phyloP scores from a whole-genome alignment of 2,113 vertebrate genomes.

The Argyrosomus japonicus region DNA sequence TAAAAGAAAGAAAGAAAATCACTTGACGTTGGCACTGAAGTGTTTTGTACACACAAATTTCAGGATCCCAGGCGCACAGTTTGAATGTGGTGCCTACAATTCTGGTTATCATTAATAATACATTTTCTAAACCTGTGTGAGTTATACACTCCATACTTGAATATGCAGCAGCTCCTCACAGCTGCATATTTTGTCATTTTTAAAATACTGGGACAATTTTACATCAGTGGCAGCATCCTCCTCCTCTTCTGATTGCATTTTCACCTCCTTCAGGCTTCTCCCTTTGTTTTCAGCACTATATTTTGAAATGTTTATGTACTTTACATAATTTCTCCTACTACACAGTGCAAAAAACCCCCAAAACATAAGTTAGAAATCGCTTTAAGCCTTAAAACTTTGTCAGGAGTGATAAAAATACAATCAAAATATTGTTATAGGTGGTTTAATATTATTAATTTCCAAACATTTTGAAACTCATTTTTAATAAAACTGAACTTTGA shows the following conservation, averaged over 20 bases:
- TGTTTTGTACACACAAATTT: not conserved
- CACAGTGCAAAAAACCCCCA: not conserved
- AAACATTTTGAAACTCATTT: not conserved
- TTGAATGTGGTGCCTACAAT: not conserved
- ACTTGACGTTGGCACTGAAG: not conserved
- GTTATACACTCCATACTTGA: not conserved
- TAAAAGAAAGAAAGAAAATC: not conserved
- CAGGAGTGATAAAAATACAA: constrained; percentile 4
- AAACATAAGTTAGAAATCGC: not conserved
- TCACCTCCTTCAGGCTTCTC: not conserved
- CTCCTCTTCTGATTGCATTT: constrained; percentile 32
- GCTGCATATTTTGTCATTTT: constrained; percentile 20
- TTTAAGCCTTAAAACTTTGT: not conserved
- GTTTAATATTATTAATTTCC: not conserved
- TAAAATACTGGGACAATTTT: constrained; percentile 6
- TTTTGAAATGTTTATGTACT: constrained; percentile 9
- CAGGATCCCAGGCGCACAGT: not conserved
- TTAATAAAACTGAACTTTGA: not conserved
- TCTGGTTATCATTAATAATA: not conserved
- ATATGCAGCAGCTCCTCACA: constrained; percentile 16
- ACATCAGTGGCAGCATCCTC: not conserved
- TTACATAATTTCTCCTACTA: not conserved
- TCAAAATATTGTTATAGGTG: not conserved
- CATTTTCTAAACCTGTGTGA: not conserved
- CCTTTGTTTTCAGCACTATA: constrained; percentile 1